Evolutionary conservation across 2,797 vertebrate species (phyloP).

Genomic region (Liparis tanakae): DNA sequence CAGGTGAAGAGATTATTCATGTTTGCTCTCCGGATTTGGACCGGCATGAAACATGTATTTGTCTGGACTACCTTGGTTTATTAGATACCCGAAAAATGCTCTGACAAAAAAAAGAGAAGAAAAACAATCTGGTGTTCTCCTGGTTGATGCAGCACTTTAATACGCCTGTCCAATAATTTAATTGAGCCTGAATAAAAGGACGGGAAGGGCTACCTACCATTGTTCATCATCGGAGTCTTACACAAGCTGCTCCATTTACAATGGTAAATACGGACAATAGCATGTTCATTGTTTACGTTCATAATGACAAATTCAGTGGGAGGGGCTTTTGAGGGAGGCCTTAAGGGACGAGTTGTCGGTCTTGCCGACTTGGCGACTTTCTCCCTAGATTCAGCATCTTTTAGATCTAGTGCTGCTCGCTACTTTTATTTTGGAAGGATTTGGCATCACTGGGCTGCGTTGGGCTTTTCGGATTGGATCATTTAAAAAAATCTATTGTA

Average conservation of each 20-base stretch:
- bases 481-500: neutral
- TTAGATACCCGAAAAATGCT: neutral
- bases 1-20: neutral
- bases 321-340: neutral
- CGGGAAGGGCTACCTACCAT: too few relatives aligned
- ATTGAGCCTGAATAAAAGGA: too few relatives aligned
- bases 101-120: too few relatives aligned
- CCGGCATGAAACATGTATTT: neutral
- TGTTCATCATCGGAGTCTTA: too few relatives aligned
- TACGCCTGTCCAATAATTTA: too few relatives aligned
- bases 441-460: neutral
- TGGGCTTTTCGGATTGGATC: neutral
- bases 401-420: neutral
- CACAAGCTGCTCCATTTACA: neutral
- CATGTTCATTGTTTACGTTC: neutral
- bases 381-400: too few relatives aligned
- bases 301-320: neutral
- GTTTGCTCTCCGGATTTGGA: neutral
- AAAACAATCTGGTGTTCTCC: neutral
- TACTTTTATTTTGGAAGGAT: neutral
- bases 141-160: neutral
- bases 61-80: conserved; percentile 2
- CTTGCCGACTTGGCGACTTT: too few relatives aligned
- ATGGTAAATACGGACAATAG: too few relatives aligned
- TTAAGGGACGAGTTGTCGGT: too few relatives aligned